A percentile compares a stretch with the other conserved stretches of the same genome.
phyloP scores from a whole-genome alignment of 2,113 vertebrate species.

The Illadopsis cleaveri region DNA sequence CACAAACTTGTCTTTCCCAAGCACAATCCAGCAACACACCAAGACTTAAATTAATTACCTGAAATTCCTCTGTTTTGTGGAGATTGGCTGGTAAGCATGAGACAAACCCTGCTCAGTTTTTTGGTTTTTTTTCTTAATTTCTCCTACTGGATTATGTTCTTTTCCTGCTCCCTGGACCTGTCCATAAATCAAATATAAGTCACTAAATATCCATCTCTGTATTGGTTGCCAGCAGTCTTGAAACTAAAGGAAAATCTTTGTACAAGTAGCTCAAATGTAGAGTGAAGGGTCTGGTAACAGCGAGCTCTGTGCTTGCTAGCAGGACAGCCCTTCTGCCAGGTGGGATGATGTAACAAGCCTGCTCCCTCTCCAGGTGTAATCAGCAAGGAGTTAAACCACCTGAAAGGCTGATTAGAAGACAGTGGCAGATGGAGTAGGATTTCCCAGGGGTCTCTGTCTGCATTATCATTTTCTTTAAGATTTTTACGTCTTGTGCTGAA shows the following conservation, averaged over 20 bases:
- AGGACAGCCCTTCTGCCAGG: not conserved
- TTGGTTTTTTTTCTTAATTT: not conserved
- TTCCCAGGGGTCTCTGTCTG: not conserved
- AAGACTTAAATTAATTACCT: not conserved
- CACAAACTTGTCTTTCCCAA: not conserved
- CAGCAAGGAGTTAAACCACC: not conserved
- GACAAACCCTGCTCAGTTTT: not conserved
- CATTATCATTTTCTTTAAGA: not conserved
- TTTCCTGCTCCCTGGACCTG: not conserved
- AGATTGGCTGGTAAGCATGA: not conserved
- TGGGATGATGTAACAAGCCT: not conserved
- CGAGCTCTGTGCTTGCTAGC: accelerated
- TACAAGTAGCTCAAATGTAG: accelerated
- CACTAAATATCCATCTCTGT: not conserved
- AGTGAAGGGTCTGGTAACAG: not conserved
- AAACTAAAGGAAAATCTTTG: not conserved
- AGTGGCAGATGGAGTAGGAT: not conserved
- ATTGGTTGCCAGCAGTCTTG: not conserved
- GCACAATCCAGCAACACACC: not conserved
- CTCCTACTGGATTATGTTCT: not conserved
- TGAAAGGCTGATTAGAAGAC: not conserved
- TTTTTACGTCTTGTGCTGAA: not conserved
- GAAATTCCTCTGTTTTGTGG: not conserved
- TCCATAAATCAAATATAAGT: not conserved
- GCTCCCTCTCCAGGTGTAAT: not conserved